Evolutionary conservation across 2,888 invertebrate genomes (phyloP), one percentile per base, ranked within the genome.

Genomic region (Noctua janthe): DNA sequence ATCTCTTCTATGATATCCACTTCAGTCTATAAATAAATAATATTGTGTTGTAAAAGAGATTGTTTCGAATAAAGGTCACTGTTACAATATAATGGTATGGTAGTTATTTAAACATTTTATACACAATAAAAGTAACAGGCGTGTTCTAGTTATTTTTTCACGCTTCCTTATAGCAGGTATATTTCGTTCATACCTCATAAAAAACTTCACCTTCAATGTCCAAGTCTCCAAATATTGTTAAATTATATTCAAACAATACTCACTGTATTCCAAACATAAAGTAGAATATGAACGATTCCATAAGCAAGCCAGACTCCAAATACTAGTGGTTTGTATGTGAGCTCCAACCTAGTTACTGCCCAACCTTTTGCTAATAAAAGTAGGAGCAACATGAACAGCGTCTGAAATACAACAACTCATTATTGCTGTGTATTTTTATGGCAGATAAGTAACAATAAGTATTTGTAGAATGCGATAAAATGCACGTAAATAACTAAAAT

Each of bases 201-300:
- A 39, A 54, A 66, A 54, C 15, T 56, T 74, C 20, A 56, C 49
- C 47, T 75, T 43, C 56, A 56, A 43, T 49, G n/a, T 8, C 17
- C 10, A 71, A n/a, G 56, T 76, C 15, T 35, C 13, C 20, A 35
- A 64, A 62, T 83, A 47, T 29, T n/a, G 3, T 66, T 69, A 51
- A 43, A 47, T 43, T 43, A n/a, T 35, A 66, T 66, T 69, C 4
- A 54, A 35, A 20, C 51, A 78, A 75, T 83, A 97, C 98, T 97
- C 97, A 99, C 99, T 97, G 99, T 98, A 96, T 99, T 99, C 99
- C 99, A 99, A 78, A 99, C 98, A 95, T 99, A 99, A 2, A 99
- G 97, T 81, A 99, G 97, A 92, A 99, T 98, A 94, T 99, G 99
- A 56, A 99, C 98, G 80, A 99, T 97, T 73, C 99, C 99, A 93